Evolutionary conservation across 2,797 vertebrate genomes (phyloP), one percentile per base, ranked within the genome.

Genomic region (Rhinella marina): DNA sequence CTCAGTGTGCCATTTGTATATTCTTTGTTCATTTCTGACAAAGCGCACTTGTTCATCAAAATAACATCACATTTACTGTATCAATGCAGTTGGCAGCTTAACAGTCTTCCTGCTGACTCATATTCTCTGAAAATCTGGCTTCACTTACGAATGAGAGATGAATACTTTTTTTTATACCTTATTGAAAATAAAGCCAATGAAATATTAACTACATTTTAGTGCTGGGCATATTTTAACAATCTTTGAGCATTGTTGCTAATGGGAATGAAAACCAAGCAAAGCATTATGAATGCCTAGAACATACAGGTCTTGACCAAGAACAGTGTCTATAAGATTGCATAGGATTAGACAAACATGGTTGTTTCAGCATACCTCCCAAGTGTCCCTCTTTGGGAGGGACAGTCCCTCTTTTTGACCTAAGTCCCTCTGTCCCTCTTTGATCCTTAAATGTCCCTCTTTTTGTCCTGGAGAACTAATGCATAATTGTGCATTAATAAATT

Each of bases 51-150:
- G 27, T 80, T 68, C 62, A 84, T 84, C 81, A 84, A 68, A 84
- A 84, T 88, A 84, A 68, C 56, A 88, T 84, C 64, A 78, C 62
- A 68, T 84, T 84, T 79, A 88, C 75, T 70, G 75, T 78, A 62
- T 56, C 62, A 84, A 27, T 61, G 52, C 48, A 84, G 84, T 57
- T 88, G 61, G 61, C 84, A 86, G 64, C 62, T 68, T 78, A 78
- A 80, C 75, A 88, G 64, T 52, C 82, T 73, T 88, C 81, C 50
- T 84, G 87, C 87, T 84, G 62, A 88, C 81, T 88, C 87, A 88
- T n/a, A 52, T 88, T 88, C 87, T 78, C 73, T 79, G 87, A 88
- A 84, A 84, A 70, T 64, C 81, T 66, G 87, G 81, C 86, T 32
- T 87, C 72, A 66, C 59, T 41, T 68, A 66, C 48, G 52, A 86